A percentile compares a stretch with the other conserved stretches of the same genome.
These are phyloP conservation scores for Sebastes hubbsi DNA, from an alignment of 2,797 vertebrate species.

Conservation along the genomic window DNA sequence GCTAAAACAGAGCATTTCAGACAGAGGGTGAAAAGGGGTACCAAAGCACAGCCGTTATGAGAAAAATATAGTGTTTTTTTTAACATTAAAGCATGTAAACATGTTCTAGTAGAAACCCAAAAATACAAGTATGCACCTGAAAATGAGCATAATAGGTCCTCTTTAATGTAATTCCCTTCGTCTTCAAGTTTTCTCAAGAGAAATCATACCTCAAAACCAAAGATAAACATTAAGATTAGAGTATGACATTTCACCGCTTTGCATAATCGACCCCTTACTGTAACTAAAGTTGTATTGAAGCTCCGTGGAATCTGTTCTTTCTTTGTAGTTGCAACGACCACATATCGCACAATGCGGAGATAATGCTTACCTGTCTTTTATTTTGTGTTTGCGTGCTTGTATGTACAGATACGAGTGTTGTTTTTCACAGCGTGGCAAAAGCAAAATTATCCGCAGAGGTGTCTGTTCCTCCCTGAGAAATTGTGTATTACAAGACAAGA, in stretches of 20 bases:
- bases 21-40: too few species aligned
- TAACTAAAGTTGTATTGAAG: not conserved
- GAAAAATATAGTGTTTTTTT: too few species aligned
- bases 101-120: too few species aligned
- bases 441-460: conserved; percentile 16
- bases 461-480: conserved; percentile 31
- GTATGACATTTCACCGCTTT: not conserved
- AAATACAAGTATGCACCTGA: too few species aligned
- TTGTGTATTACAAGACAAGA: conserved; percentile 34
- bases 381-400: not conserved
- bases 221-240: not conserved
- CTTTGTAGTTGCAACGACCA: not conserved
- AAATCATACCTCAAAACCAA: not conserved
- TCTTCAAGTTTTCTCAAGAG: not conserved
- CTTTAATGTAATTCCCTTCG: not conserved
- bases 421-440: conserved; percentile 26
- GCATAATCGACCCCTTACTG: not conserved
- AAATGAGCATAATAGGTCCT: too few species aligned
- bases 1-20: too few species aligned
- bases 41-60: accelerated
- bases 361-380: not conserved
- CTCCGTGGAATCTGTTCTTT: not conserved
- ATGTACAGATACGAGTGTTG: not conserved
- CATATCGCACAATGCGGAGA: not conserved
- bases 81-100: too few species aligned